These are phyloP conservation scores for Anhinga anhinga DNA, from an alignment of 2,113 vertebrate genomes.

Conservation along the genomic window DNA sequence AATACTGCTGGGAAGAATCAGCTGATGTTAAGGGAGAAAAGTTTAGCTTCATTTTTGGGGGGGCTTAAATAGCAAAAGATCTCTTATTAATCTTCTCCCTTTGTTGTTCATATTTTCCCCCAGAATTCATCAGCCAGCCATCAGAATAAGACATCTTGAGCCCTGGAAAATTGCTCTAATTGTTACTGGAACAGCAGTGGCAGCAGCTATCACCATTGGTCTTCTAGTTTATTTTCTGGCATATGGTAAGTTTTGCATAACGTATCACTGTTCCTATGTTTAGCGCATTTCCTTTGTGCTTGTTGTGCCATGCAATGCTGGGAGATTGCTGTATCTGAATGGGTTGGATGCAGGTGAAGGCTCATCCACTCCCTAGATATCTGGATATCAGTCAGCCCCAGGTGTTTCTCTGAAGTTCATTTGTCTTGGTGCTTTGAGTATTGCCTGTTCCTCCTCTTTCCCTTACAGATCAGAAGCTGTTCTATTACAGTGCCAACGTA, in stretches of 20 bases:
- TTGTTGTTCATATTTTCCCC: not conserved
- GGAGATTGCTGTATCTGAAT: not conserved
- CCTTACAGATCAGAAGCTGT: slow-evolving; percentile 69
- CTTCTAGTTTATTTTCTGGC: slow-evolving; percentile 71
- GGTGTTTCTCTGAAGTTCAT: not conserved
- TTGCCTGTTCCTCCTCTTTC: slow-evolving; percentile 6
- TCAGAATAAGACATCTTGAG: slow-evolving; percentile 54
- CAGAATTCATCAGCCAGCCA: slow-evolving; percentile 36
- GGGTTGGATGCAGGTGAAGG: not conserved
- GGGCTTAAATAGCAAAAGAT: not conserved
- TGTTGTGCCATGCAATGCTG: not conserved
- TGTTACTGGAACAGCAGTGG: slow-evolving; percentile 20
- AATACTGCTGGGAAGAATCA: not conserved
- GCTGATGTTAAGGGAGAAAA: not conserved
- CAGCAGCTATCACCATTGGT: slow-evolving; percentile 53
- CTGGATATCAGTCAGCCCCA: not conserved
- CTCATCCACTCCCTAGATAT: not conserved
- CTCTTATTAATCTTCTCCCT: not conserved
- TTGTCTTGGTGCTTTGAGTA: not conserved
- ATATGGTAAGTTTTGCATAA: slow-evolving; percentile 62
- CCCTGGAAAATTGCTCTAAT: slow-evolving; percentile 59
- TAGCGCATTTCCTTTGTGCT: not conserved
- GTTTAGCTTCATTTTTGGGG: fast-evolving
- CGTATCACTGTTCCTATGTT: not conserved
- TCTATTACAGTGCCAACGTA: slow-evolving; percentile 70